Conservation (phyloP, 1,140 invertebrate genomes). For the Lucilia cuprina region DNA sequence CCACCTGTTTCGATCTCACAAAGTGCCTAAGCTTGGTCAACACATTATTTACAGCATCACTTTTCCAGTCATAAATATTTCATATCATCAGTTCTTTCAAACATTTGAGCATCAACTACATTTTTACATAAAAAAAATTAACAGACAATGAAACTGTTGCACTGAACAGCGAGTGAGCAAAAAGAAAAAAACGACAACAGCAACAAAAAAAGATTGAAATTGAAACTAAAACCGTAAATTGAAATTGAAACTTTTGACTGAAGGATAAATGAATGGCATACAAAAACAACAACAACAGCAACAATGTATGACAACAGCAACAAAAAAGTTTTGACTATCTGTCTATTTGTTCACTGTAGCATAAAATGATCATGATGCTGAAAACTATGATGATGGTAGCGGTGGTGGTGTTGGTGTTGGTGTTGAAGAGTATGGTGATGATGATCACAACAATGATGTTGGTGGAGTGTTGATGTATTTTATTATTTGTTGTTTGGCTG, state of each 20-base stretch:
- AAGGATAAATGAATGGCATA: not conserved
- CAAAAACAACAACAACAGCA: not conserved
- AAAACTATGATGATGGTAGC: not conserved
- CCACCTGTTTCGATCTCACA: no score
- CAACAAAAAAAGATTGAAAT: not conserved
- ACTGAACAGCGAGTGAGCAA: not conserved
- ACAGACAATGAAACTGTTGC: not conserved
- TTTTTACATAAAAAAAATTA: not conserved
- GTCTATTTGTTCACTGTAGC: not conserved
- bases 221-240: constrained; percentile 8
- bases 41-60: not conserved
- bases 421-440: not conserved
- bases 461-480: not conserved
- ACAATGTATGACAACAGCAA: not conserved
- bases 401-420: not conserved
- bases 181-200: not conserved
- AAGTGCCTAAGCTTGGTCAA: no score
- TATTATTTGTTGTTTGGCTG: not conserved
- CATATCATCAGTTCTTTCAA: constrained; percentile 7
- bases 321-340: constrained; percentile 9
- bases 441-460: not conserved
- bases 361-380: not conserved
- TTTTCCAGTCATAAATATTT: not conserved
- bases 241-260: constrained; percentile 12
- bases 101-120: not conserved